Evolutionary conservation across 2,888 invertebrate genomes (phyloP).

Genomic region (Luffia ferchaultella): DNA sequence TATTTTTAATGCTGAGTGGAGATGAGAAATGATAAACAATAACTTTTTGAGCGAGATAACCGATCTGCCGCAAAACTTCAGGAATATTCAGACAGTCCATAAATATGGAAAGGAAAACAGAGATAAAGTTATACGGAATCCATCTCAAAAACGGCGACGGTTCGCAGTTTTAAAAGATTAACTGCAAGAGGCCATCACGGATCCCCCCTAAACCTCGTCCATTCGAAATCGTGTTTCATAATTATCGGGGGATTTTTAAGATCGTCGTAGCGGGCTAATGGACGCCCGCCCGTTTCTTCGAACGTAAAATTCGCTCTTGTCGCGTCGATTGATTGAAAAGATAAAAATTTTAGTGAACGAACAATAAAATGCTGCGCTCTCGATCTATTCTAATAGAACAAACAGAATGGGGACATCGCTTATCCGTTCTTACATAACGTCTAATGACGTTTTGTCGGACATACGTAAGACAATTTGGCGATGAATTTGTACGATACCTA

Average conservation of each 20-base stretch:
- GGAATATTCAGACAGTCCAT: background rate
- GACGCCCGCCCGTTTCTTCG: background rate
- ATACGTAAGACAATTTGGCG: no score
- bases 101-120: background rate
- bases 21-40: background rate
- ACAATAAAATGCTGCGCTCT: no score
- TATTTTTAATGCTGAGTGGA: background rate
- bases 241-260: background rate
- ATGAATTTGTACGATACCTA: no score
- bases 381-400: no score
- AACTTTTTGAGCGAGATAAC: background rate
- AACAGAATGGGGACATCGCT: no score
- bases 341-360: background rate
- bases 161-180: background rate
- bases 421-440: no score
- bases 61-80: background rate
- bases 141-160: background rate
- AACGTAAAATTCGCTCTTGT: no score
- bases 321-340: background rate
- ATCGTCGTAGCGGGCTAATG: background rate
- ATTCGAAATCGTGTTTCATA: background rate
- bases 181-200: background rate
- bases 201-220: background rate
- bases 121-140: background rate
- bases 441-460: no score